Conservation (phyloP, 2,888 invertebrate species). For the Cryptus viduatorius region DNA sequence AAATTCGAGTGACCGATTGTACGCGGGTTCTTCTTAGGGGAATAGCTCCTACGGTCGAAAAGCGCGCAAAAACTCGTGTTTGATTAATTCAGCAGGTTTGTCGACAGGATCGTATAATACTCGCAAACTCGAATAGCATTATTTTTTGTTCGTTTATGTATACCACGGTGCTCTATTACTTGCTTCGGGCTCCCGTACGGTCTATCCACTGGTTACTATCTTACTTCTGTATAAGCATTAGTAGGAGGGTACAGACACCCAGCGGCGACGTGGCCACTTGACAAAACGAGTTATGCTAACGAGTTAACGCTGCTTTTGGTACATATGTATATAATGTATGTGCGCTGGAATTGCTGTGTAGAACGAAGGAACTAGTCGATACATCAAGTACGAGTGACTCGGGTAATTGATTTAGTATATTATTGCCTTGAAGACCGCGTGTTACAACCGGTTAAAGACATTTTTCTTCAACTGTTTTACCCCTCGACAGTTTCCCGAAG, state of each 20-base stretch:
- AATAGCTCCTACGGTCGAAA: background rate
- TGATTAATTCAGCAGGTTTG: constrained; percentile 65
- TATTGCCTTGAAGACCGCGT: constrained; percentile 59
- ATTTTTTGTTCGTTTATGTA: constrained; percentile 45
- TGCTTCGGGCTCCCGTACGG: constrained; percentile 19
- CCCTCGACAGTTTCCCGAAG: background rate
- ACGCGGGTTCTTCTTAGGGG: background rate
- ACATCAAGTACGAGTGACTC: constrained; percentile 64
- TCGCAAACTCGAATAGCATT: constrained; percentile 33
- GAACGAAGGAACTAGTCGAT: constrained; percentile 66
- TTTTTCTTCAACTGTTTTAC: constrained; percentile 54
- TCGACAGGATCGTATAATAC: constrained; percentile 62
- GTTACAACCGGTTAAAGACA: constrained; percentile 48
- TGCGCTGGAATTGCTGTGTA: constrained; percentile 54
- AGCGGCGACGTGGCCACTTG: constrained; percentile 63
- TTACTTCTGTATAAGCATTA: constrained; percentile 62
- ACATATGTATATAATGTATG: constrained; percentile 25
- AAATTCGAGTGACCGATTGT: background rate
- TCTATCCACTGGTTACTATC: constrained; percentile 37
- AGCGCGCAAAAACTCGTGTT: constrained; percentile 40
- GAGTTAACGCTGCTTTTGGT: constrained; percentile 58
- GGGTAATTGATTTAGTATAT: constrained; percentile 67
- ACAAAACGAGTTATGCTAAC: constrained; percentile 70
- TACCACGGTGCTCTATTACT: constrained; percentile 51
- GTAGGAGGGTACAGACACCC: constrained; percentile 58